Base-by-base conservation (phyloP, 2,797 vertebrate genomes). In the Crypturellus tataupa region DNA sequence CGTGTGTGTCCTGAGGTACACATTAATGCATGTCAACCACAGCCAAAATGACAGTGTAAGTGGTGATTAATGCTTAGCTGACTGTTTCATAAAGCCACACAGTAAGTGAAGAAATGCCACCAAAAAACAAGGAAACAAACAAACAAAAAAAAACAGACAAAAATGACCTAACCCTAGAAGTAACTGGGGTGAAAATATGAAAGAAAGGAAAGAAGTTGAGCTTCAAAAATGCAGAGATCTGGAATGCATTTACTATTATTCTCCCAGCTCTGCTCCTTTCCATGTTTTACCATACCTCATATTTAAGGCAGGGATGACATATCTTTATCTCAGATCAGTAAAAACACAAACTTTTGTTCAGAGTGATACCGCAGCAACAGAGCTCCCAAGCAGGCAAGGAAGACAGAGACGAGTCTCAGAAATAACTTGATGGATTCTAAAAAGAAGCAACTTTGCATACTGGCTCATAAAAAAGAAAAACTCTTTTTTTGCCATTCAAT, bases 41-140 rank as follows among this genome's bases (percentile, higher is more conserved):
- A 86, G 79, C 39, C 58, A 83, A 72, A 89, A 93, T 51, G 56
- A 81, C 71, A 91, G 31, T 23, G 33, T 88, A 83, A 95, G 81
- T 91, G 76, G 80, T 82, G 83, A 95, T 87, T 83, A 89, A 90
- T 93, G 55, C 71, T 95, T 73, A 92, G 35, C 58, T 78, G 86
- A 82, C 73, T 85, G 35, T 86, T 86, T 86, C 56, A 85, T 46
- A 87, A 78, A 87, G 64, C 64, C 75, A 89, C 81, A 58, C 15
- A 31, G 63, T 67, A 40, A 91, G 46, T 73, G 67, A 91, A 93
- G 49, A 23, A 87, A 68, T 60, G 37, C 29, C 18, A 82, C 33
- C 62, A 65, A 88, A 79, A 85, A 62, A 77, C 65, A 13, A 24
- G 8, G 17, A 44, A 44, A 44, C 42, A 44, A 44, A 42, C 40